A percentile compares a stretch with the other conserved stretches of the same genome.
These are phyloP conservation scores for Aricia artaxerxes DNA, from an alignment of 2,888 invertebrate species.

Conservation along the genomic window DNA sequence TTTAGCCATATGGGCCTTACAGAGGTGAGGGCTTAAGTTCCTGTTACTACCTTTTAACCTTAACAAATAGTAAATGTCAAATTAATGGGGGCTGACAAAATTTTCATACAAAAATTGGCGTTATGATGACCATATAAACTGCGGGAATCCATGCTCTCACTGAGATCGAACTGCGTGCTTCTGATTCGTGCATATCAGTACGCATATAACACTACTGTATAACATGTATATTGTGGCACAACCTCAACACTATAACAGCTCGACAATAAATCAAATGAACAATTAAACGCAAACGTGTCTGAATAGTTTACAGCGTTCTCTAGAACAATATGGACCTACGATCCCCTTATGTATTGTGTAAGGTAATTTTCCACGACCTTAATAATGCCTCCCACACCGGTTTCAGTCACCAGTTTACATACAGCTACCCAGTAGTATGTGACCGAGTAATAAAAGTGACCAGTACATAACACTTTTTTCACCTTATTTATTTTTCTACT, in stretches of 20 bases:
- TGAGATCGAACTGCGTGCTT: background rate
- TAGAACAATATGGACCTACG: background rate
- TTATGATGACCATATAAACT: background rate
- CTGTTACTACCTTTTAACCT: too few species aligned
- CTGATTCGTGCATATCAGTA: background rate
- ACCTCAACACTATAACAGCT: background rate
- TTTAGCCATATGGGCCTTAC: background rate
- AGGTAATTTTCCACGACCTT: too few species aligned
- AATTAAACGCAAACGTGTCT: background rate
- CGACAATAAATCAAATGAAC: background rate
- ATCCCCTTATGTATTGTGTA: background rate
- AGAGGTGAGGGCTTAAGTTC: background rate
- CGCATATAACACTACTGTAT: background rate
- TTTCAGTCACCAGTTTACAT: too few species aligned
- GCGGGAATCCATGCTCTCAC: background rate
- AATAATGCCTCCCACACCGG: too few species aligned
- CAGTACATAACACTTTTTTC: too few species aligned
- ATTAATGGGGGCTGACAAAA: background rate
- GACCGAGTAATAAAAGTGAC: too few species aligned
- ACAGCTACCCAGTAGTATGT: too few species aligned
- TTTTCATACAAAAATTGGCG: background rate
- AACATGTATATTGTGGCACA: background rate
- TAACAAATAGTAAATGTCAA: background rate
- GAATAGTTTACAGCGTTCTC: background rate
- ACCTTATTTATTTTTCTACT: too few species aligned